Base-by-base conservation (phyloP, 2,113 vertebrate genomes). In the Mormoops blainvillei region DNA sequence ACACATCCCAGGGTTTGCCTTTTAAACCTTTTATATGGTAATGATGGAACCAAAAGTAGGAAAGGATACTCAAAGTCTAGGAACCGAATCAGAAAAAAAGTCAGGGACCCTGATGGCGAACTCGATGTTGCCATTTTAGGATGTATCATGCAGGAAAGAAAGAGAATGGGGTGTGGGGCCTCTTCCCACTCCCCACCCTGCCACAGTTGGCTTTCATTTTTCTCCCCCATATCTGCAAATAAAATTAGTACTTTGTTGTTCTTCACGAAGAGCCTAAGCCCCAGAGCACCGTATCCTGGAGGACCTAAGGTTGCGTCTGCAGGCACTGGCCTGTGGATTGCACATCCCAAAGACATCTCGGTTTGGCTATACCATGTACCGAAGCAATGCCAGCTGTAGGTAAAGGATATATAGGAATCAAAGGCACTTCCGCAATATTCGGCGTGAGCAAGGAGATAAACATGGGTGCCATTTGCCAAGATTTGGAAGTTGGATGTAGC, bases 271-370 rank as follows among this genome's bases (percentile, higher is more conserved):
- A 43, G 7, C 31, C 28, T 24, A 1, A 3, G 14, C 11, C 41
- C 33, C 56, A 0, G 3, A 12, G 85, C 31, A 31, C 19, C 9
- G 11, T 8, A 7, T 50, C 77, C 48, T 41, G 10, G 20, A 70
- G 80, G 54, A 52, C 77, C 13, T 14, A 50, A 33, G 52, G 15
- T 56, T 76, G 20, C n/a, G n/a, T n/a, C n/a, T n/a, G n/a, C n/a
- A n/a, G n/a, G 31, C 33, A 2, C 0, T 18, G 36, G 9, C n/a
- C 2, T 11, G 26, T 2, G 5, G 28, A 1, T 61, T 6, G 3
- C 9, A 12, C 63, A 70, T 85, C 54, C 90, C 54, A 20, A 6
- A 41, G 52, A 58, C 22, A 26, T 36, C 68, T 36, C 48, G 50
- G 33, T 28, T n/a, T 83, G 56, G n/a, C 56, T n/a, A 33, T 22